Evolutionary conservation across 2,888 invertebrate genomes (phyloP).

Genomic region (Nymphalis urticae): DNA sequence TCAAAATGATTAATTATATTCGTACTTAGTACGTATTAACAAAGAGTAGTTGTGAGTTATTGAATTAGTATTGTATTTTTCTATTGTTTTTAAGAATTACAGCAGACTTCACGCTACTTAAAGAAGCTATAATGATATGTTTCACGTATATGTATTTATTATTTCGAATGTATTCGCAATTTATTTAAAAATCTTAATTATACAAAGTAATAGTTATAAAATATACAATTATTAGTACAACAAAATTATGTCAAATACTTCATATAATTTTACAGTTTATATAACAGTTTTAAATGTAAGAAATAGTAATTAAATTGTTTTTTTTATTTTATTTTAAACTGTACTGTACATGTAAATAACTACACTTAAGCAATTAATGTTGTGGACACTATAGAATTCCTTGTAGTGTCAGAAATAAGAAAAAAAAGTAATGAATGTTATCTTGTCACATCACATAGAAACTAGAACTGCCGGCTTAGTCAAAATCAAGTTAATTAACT

Average conservation of each 20-base stretch:
- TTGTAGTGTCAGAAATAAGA: background rate
- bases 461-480: constrained; percentile 31
- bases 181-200: no score
- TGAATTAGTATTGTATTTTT: constrained; percentile 11
- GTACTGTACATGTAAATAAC: background rate
- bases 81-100: no score
- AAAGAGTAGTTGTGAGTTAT: constrained; percentile 19
- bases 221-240: no score
- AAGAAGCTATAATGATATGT: no score
- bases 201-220: no score
- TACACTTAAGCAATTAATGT: background rate
- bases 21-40: constrained; percentile 28
- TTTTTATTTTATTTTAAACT: background rate
- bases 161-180: no score
- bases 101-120: no score
- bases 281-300: no score
- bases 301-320: no score
- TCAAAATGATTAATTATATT: constrained; percentile 4
- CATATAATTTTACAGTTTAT: background rate
- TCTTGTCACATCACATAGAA: constrained; percentile 28
- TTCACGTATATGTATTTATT: no score
- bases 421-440: background rate
- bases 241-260: no score
- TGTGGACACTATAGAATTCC: background rate
- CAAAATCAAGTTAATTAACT: constrained; percentile 6